phyloP scores from a whole-genome alignment of 2,797 vertebrate genomes.

The Sebastiscus tertius region DNA sequence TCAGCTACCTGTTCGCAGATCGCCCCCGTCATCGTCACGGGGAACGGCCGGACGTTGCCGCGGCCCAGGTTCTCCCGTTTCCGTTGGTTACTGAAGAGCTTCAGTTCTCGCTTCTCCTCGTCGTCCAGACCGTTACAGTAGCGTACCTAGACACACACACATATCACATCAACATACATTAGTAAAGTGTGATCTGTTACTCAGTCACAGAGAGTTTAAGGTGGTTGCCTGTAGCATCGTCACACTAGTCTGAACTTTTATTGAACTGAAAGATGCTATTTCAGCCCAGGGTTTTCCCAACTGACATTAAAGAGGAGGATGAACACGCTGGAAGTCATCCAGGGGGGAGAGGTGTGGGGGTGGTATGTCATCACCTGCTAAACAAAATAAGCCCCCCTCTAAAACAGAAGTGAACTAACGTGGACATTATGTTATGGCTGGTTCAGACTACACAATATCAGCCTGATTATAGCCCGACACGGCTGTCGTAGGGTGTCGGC shows the following conservation, averaged over 20 bases:
- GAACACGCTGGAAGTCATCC: not conserved
- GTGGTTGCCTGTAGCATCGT: not conserved
- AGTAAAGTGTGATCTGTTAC: not conserved
- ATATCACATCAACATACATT: not conserved
- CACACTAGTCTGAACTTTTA: not conserved
- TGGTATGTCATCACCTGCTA: too few species aligned
- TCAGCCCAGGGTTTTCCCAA: not conserved
- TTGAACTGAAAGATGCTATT: not conserved
- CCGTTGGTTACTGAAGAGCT: slow-evolving; percentile 97
- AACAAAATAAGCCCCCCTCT: too few species aligned
- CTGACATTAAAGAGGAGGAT: not conserved
- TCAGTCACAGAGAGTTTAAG: not conserved
- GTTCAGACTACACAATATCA: too few species aligned
- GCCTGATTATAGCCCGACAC: too few species aligned
- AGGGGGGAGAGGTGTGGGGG: too few species aligned
- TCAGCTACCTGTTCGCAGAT: slow-evolving; percentile 94
- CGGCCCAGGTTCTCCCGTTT: slow-evolving; percentile 96
- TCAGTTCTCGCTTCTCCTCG: slow-evolving; percentile 97
- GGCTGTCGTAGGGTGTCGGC: too few species aligned
- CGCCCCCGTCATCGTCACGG: slow-evolving; percentile 95
- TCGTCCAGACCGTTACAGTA: slow-evolving; percentile 97
- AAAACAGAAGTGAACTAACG: too few species aligned
- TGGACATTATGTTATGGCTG: too few species aligned
- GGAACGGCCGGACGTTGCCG: slow-evolving; percentile 94
- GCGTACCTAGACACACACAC: slow-evolving; percentile 85